Conservation (phyloP, 2,888 invertebrate species). For the Caprella mutica region DNA sequence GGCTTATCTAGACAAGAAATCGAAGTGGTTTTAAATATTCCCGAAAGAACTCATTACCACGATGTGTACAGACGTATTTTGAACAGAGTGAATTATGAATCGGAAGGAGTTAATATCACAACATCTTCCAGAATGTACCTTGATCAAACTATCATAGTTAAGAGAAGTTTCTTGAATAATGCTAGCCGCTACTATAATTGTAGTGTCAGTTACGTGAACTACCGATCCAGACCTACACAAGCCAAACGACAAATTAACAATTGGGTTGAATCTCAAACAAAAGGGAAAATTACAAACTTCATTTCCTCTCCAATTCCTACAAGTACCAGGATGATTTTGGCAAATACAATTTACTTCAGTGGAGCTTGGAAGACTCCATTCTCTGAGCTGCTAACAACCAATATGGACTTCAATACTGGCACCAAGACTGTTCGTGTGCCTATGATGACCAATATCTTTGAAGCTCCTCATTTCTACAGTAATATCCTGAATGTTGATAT, state of each 20-base stretch:
- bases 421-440: slow-evolving; percentile 41
- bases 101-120: slow-evolving; percentile 13
- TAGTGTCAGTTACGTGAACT: slow-evolving; percentile 49
- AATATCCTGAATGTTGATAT: slow-evolving; percentile 49
- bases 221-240: slow-evolving; percentile 40
- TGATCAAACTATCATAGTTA: slow-evolving; percentile 9
- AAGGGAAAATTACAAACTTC: slow-evolving; percentile 52
- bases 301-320: slow-evolving; percentile 45
- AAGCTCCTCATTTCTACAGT: slow-evolving; percentile 50
- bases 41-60: slow-evolving; percentile 14
- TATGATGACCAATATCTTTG: slow-evolving; percentile 56
- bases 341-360: slow-evolving; percentile 59
- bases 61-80: slow-evolving; percentile 11
- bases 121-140: slow-evolving; percentile 25
- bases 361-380: slow-evolving; percentile 60
- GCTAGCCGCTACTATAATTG: slow-evolving; percentile 44
- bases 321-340: slow-evolving; percentile 48
- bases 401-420: slow-evolving; percentile 17
- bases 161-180: slow-evolving; percentile 9
- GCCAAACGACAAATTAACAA: slow-evolving; percentile 49
- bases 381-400: slow-evolving; percentile 45
- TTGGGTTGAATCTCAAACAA: slow-evolving; percentile 36
- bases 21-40: slow-evolving; percentile 15
- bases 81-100: neutral
- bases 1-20: slow-evolving; percentile 37